These are phyloP conservation scores for Acrobasis consociella DNA, from an alignment of 2,888 invertebrate genomes.

Conservation along the genomic window DNA sequence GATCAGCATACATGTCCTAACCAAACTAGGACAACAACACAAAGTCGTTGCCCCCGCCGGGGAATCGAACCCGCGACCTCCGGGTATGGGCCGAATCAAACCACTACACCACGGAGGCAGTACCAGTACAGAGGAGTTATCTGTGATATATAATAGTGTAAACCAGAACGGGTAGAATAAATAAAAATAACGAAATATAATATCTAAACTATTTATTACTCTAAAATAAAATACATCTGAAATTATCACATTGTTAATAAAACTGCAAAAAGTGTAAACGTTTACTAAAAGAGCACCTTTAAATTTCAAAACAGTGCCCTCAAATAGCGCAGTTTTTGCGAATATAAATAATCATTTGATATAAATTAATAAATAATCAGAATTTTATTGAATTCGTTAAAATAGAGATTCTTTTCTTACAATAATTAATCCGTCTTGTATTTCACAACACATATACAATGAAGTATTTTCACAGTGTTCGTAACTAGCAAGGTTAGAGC, in stretches of 20 bases:
- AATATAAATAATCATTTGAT: conserved; percentile 12
- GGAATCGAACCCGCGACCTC: too few species aligned
- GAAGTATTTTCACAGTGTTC: too few species aligned
- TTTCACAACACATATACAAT: background rate
- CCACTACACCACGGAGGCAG: too few species aligned
- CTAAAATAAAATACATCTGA: conserved; percentile 37
- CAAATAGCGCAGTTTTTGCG: conserved; percentile 5
- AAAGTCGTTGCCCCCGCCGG: too few species aligned
- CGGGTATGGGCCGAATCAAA: too few species aligned
- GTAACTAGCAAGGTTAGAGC: too few species aligned
- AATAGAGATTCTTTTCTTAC: background rate
- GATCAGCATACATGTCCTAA: too few species aligned
- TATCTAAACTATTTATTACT: conserved; percentile 30
- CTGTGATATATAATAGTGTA: too few species aligned
- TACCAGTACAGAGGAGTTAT: too few species aligned
- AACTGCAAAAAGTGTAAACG: conserved; percentile 35
- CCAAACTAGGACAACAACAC: too few species aligned
- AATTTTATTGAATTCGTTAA: background rate
- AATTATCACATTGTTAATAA: conserved; percentile 39
- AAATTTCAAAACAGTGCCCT: conserved; percentile 24
- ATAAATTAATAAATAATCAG: background rate
- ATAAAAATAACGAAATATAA: conserved; percentile 26
- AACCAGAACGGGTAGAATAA: background rate
- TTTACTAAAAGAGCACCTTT: conserved; percentile 38
- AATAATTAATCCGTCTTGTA: background rate